phyloP scores from a whole-genome alignment of 2,888 invertebrate species.

The Isoperla grammatica region DNA sequence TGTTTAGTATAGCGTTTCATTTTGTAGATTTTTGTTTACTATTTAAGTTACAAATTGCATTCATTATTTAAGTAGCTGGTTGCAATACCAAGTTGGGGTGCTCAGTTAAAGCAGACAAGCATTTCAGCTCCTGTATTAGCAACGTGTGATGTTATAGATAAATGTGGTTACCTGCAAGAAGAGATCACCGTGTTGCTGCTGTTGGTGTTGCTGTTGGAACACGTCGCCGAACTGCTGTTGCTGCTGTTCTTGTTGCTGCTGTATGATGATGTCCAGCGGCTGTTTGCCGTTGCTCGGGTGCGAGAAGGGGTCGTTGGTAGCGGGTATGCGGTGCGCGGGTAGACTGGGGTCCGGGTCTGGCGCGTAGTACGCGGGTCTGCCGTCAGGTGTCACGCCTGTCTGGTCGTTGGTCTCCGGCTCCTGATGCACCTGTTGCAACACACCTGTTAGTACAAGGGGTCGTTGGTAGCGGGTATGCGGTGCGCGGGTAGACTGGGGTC shows the following conservation, averaged over 20 bases:
- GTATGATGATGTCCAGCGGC: constrained; percentile 31
- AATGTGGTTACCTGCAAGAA: no score
- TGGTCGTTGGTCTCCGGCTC: constrained; percentile 34
- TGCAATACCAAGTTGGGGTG: no score
- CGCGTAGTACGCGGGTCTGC: constrained; percentile 40
- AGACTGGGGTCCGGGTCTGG: constrained; percentile 49
- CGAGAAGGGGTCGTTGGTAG: constrained; percentile 43
- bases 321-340: constrained; percentile 43
- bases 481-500: constrained; percentile 45
- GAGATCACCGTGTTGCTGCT: constrained; percentile 22
- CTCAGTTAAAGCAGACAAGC: no score
- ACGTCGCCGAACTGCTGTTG: constrained; percentile 26
- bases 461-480: constrained; percentile 43
- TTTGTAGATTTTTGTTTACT: no score
- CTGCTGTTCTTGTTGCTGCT: constrained; percentile 30
- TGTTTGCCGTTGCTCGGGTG: constrained; percentile 45
- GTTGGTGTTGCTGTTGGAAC: constrained; percentile 29
- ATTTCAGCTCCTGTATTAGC: no score
- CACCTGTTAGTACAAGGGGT: constrained; percentile 33
- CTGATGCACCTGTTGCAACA: background rate
- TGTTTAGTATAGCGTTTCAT: no score
- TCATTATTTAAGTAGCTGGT: no score
- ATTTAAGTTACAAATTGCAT: no score
- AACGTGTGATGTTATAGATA: no score
- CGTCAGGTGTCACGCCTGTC: constrained; percentile 21